Conservation (phyloP, 2,113 vertebrate species). For the Anser brachyrhynchus region DNA sequence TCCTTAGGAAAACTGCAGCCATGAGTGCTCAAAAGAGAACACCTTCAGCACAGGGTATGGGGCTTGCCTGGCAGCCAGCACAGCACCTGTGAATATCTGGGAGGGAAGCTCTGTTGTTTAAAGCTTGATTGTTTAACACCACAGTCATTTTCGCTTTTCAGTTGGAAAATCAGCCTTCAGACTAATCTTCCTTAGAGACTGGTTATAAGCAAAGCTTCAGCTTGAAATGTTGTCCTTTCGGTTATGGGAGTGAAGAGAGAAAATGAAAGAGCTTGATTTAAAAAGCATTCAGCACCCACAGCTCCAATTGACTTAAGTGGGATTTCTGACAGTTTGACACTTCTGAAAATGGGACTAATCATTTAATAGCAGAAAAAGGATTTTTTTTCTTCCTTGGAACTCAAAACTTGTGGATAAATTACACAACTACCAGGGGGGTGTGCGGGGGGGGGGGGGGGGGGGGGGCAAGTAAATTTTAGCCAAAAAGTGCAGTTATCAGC, state of each 20-base stretch:
- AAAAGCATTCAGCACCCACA: neutral
- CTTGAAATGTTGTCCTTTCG: constrained; percentile 20
- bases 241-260: neutral
- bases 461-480: neutral
- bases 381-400: neutral
- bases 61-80: neutral
- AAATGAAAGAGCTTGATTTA: neutral
- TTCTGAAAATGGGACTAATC: neutral
- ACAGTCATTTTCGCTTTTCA: neutral
- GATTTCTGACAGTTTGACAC: neutral
- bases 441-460: too few relatives aligned
- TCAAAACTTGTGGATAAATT: neutral
- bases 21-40: neutral
- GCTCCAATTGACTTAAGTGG: neutral
- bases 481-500: neutral
- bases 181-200: neutral
- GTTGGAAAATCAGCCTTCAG: constrained; percentile 13
- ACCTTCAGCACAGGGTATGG: neutral
- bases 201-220: neutral
- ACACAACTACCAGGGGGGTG: neutral
- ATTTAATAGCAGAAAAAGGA: neutral
- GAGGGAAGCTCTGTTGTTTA: neutral
- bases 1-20: neutral
- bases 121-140: neutral
- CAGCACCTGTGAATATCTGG: neutral